A percentile compares a stretch with the other conserved stretches of the same genome.
Conservation (phyloP, 2,797 vertebrate species). For the Gila robusta region DNA sequence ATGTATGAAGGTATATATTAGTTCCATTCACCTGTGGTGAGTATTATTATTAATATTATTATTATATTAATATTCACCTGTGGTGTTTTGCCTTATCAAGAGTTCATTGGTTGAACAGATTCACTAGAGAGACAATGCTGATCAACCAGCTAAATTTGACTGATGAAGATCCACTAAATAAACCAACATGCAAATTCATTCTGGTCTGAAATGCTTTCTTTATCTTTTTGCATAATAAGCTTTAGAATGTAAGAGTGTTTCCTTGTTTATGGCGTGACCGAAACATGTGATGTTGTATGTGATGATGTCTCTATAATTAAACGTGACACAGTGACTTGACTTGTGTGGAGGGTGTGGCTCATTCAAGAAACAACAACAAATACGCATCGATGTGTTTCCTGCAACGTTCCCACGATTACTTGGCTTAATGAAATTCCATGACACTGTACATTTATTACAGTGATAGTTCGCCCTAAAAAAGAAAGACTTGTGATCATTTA, state of each 20-base stretch:
- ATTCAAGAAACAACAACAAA: constrained; percentile 15
- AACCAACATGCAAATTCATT: not conserved
- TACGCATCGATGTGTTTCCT: not conserved
- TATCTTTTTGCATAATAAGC: not conserved
- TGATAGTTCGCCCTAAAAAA: not conserved
- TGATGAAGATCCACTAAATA: not conserved
- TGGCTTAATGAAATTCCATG: not conserved
- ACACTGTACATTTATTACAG: not conserved
- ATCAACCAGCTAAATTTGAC: not conserved
- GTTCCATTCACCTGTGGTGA: not conserved
- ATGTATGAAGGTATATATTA: not conserved
- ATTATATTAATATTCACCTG: not conserved
- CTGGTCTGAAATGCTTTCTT: not conserved
- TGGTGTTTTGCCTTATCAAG: not conserved
- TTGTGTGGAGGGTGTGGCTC: constrained; percentile 6
- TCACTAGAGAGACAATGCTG: not conserved
- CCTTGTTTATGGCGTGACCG: not conserved
- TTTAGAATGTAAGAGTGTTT: not conserved
- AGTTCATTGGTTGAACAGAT: not conserved
- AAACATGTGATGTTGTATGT: not conserved
- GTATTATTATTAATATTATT: too few relatives aligned
- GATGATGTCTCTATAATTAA: constrained; percentile 23
- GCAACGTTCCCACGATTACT: constrained; percentile 19
- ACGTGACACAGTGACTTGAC: constrained; percentile 4
- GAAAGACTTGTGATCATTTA: not conserved